These are phyloP conservation scores for Drosophila eugracilis DNA, from an alignment of 1,140 invertebrate species.

Conservation along the genomic window DNA sequence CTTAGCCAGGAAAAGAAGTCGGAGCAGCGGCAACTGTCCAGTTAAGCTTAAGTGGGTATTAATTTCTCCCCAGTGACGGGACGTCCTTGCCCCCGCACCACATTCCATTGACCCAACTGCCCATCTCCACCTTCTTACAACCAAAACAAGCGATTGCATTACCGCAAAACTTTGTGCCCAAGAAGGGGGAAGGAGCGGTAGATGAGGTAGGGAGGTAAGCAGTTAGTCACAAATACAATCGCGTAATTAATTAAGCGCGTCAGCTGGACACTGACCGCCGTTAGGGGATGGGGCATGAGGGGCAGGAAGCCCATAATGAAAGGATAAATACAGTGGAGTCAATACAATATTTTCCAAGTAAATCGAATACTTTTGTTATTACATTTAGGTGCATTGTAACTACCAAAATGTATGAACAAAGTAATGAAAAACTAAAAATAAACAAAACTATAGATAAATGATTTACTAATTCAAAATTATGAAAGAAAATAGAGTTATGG, in stretches of 20 bases:
- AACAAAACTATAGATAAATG: too few relatives aligned
- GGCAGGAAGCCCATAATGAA: constrained; percentile 21
- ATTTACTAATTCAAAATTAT: too few relatives aligned
- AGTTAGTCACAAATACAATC: constrained; percentile 82
- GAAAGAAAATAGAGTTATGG: too few relatives aligned
- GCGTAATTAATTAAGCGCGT: constrained; percentile 82
- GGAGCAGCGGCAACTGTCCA: constrained; percentile 64
- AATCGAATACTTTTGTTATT: not conserved
- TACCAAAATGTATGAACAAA: too few relatives aligned
- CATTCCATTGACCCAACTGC: not conserved
- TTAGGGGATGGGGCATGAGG: not conserved
- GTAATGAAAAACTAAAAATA: too few relatives aligned
- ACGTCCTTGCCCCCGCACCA: constrained; percentile 24
- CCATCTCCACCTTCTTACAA: not conserved
- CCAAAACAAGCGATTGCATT: constrained; percentile 59
- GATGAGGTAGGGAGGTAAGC: constrained; percentile 25
- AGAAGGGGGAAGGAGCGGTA: not conserved
- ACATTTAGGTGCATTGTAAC: too few relatives aligned
- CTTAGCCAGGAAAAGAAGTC: not conserved
- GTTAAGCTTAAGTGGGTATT: constrained; percentile 82
- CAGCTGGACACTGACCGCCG: constrained; percentile 67
- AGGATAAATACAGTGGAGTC: constrained; percentile 55
- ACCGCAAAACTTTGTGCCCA: constrained; percentile 60
- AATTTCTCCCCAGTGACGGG: constrained; percentile 70
- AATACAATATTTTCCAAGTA: not conserved